phyloP scores from a whole-genome alignment of 2,113 vertebrate species.

The Hydropotes inermis region DNA sequence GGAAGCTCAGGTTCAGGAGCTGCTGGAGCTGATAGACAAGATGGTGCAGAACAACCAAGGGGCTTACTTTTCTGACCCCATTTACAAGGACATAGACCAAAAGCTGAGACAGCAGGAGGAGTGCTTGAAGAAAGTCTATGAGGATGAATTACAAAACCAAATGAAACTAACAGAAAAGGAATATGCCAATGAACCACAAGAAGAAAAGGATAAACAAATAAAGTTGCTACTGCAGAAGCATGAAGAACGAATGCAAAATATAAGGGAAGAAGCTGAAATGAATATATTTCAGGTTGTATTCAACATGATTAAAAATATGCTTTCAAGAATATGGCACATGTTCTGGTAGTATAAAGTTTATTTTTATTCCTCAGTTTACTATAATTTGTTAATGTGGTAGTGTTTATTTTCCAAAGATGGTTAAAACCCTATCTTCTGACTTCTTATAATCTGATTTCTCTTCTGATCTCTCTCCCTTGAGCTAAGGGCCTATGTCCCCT shows the following conservation, averaged over 20 bases:
- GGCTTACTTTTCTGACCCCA: background rate
- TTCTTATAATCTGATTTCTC: background rate
- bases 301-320: accelerated
- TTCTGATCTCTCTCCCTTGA: background rate
- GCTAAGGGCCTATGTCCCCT: background rate
- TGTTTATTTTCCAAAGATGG: background rate
- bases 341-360: background rate
- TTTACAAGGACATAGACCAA: background rate
- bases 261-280: background rate
- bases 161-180: background rate
- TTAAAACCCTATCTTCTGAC: background rate
- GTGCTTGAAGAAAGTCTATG: accelerated
- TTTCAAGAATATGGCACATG: accelerated
- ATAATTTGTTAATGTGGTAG: background rate
- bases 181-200: accelerated
- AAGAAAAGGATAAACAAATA: background rate
- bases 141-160: accelerated
- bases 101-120: accelerated
- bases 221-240: accelerated
- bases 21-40: background rate
- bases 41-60: background rate
- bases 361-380: background rate
- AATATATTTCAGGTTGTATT: accelerated
- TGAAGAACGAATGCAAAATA: accelerated
- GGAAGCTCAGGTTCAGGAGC: background rate